Evolutionary conservation across 2,888 invertebrate species (phyloP).

Genomic region (Sipunculus nudus): DNA sequence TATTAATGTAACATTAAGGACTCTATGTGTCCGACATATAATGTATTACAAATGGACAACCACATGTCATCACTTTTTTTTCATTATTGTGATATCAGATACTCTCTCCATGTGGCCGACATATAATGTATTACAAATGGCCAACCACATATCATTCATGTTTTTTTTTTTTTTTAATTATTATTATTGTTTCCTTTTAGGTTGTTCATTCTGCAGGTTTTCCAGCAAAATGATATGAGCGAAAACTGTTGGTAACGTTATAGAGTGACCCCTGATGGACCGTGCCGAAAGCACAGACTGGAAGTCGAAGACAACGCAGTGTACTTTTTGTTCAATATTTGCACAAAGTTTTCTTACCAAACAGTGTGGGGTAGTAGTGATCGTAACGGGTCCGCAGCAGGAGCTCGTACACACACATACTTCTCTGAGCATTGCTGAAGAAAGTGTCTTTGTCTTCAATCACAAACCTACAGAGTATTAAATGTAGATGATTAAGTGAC

Average conservation of each 20-base stretch:
- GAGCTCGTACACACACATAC: conserved; percentile 90
- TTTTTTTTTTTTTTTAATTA: too few relatives aligned
- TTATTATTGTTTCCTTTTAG: too few relatives aligned
- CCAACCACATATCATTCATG: too few relatives aligned
- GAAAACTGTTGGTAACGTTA: background rate
- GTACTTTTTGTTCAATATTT: background rate
- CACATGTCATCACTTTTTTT: too few relatives aligned
- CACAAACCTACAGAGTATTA: conserved; percentile 76
- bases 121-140: too few relatives aligned
- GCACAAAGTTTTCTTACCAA: conserved; percentile 43
- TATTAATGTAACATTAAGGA: too few relatives aligned
- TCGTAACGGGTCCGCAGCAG: conserved; percentile 87
- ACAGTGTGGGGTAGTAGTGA: conserved; percentile 61
- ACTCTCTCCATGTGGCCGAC: too few relatives aligned
- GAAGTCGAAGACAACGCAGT: background rate
- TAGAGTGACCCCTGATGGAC: background rate
- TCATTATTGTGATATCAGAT: too few relatives aligned
- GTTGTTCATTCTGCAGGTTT: background rate
- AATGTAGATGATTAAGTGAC: too few relatives aligned
- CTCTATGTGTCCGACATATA: too few relatives aligned
- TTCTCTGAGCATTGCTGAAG: conserved; percentile 85
- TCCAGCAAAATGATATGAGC: background rate
- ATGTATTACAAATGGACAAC: too few relatives aligned
- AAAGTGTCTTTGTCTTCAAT: conserved; percentile 78
- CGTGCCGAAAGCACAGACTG: background rate